Conservation (phyloP, 1,140 invertebrate species). For the Sycophila sp. region DNA sequence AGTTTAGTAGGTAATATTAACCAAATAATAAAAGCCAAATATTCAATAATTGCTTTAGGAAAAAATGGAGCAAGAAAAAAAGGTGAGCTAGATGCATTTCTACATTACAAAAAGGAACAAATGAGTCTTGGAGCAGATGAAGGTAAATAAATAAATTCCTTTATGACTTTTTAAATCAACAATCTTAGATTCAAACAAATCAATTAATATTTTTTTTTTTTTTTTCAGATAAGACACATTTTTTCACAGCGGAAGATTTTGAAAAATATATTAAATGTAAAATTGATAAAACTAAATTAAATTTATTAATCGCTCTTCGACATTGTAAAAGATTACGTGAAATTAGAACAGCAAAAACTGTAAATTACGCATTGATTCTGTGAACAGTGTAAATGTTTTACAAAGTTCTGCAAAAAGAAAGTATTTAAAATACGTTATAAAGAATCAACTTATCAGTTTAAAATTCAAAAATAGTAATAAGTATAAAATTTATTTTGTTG, state of each 20-base stretch:
- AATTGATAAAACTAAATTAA: slow-evolving; percentile 59
- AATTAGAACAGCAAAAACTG: slow-evolving; percentile 50
- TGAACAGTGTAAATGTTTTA: background rate
- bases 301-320: slow-evolving; percentile 55
- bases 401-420: background rate
- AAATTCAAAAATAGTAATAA: slow-evolving; percentile 2
- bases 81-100: slow-evolving; percentile 56
- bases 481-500: background rate
- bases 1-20: slow-evolving; percentile 55
- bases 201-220: slow-evolving; percentile 34
- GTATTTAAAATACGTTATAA: background rate
- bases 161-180: background rate
- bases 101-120: slow-evolving; percentile 54
- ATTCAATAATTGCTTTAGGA: slow-evolving; percentile 52
- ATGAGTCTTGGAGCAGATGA: slow-evolving; percentile 39
- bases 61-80: slow-evolving; percentile 56
- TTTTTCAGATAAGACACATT: slow-evolving; percentile 53
- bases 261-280: slow-evolving; percentile 50
- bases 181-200: slow-evolving; percentile 16
- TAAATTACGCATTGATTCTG: slow-evolving; percentile 49
- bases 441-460: background rate
- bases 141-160: slow-evolving; percentile 37
- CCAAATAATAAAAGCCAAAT: slow-evolving; percentile 55
- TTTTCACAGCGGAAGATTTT: slow-evolving; percentile 61
- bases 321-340: slow-evolving; percentile 58